Conservation (phyloP, 2,888 invertebrate genomes). For the Chaetogeoica ovagalla region DNA sequence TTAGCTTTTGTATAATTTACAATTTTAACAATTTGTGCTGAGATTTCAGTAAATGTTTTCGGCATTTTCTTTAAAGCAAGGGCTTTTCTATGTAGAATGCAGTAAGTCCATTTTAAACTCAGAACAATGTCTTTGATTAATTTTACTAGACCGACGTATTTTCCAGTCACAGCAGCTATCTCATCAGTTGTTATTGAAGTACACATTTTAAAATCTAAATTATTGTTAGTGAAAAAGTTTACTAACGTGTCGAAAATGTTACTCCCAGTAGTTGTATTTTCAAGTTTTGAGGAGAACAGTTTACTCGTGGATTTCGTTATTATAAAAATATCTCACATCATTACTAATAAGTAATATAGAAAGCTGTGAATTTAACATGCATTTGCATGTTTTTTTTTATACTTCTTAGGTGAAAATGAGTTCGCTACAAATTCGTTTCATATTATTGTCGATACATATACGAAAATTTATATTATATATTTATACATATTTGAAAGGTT, state of each 20-base stretch:
- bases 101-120: slow-evolving; percentile 19
- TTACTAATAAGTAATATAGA: no score
- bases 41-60: background rate
- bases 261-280: slow-evolving; percentile 22
- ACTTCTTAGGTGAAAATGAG: no score
- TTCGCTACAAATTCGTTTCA: no score
- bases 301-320: no score
- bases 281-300: slow-evolving; percentile 26
- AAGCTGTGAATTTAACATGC: no score
- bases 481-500: no score
- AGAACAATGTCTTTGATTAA: slow-evolving; percentile 25
- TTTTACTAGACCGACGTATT: slow-evolving; percentile 7
- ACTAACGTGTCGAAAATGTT: slow-evolving; percentile 20
- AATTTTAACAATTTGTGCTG: slow-evolving; percentile 33
- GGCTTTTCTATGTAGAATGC: slow-evolving; percentile 1
- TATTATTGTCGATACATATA: no score
- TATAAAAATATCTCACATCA: no score
- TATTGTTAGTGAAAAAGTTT: slow-evolving; percentile 20
- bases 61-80: slow-evolving; percentile 3
- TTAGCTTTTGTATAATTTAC: slow-evolving; percentile 10
- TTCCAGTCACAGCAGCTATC: slow-evolving; percentile 30
- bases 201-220: slow-evolving; percentile 10
- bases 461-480: no score
- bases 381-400: no score
- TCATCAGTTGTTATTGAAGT: slow-evolving; percentile 26